Evolutionary conservation across 2,888 invertebrate genomes (phyloP), one percentile per base, ranked within the genome.

Genomic region (Leptarthrus brevirostris): DNA sequence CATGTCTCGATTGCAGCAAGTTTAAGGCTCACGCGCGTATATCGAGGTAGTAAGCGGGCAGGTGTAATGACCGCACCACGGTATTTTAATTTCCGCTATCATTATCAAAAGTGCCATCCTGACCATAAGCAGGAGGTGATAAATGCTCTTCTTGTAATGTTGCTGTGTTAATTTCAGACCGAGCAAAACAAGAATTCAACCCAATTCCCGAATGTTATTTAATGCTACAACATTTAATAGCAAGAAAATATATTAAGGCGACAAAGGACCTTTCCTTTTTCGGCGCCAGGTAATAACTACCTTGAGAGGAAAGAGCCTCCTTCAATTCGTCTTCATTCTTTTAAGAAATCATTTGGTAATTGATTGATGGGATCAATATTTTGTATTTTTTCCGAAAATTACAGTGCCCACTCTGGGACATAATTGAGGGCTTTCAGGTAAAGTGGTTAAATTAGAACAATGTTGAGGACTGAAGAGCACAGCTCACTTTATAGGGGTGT

Each of bases 351-450:
- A 66, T 47, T 47, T 18, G 22, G n/a, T 66, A 24, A 30, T 47
- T 66, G 66, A 66, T 66, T 47, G 66, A 66, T 66, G 66, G 30
- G 47, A 66, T 66, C 66, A 66, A 66, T 66, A 66, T 66, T 66
- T 66, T 66, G 61, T 30, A 47, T 66, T 66, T 47, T 22, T 26
- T 47, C 24, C 16, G 26, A 47, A 30, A 30, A 30, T 30, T 30
- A 30, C 30, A 30, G 0, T 30, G 4, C 8, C 30, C 30, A 30
- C 30, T 1, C 0, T 6, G 16, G 47, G 0, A 47, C 47, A 16
- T 47, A 47, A 47, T 47, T n/a, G 14, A n/a, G 14, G 47, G 47
- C 14, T 47, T 47, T n/a, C n/a, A 16, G 47, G 47, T 30, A 6
- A 30, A 30, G 8, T 4, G 4, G 30, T 4, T 30, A 30, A 30